These are phyloP conservation scores for Distichodus sexfasciatus DNA, from an alignment of 2,797 vertebrate species.

Conservation along the genomic window DNA sequence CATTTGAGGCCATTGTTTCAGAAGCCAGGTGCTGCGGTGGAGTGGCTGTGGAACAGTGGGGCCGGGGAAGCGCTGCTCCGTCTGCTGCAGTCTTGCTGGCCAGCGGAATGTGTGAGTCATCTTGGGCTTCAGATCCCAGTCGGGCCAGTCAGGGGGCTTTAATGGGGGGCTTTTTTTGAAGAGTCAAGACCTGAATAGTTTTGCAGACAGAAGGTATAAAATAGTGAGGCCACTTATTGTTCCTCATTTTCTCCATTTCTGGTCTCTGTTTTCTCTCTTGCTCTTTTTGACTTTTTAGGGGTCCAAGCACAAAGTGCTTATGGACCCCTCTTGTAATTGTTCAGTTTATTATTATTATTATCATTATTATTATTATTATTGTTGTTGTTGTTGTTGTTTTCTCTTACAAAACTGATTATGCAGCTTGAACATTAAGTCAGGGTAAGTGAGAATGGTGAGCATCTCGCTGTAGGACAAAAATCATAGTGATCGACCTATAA, in stretches of 20 bases:
- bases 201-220: constrained; percentile 45
- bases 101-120: constrained; percentile 69
- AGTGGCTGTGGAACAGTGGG: constrained; percentile 57
- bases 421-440: too few species aligned
- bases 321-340: too few species aligned
- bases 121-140: constrained; percentile 62
- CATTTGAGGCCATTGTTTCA: not conserved
- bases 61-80: constrained; percentile 59
- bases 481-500: too few species aligned
- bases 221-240: constrained; percentile 23
- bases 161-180: constrained; percentile 36
- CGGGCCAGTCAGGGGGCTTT: constrained; percentile 45
- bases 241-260: not conserved
- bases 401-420: too few species aligned
- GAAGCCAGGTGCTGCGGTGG: constrained; percentile 47
- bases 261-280: too few species aligned
- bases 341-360: too few species aligned
- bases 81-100: constrained; percentile 40
- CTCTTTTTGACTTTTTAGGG: too few species aligned
- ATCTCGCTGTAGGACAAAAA: too few species aligned
- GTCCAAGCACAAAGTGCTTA: too few species aligned
- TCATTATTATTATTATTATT: too few species aligned
- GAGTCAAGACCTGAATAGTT: constrained; percentile 42
- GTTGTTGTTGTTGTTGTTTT: too few species aligned
- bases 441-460: too few species aligned